Evolutionary conservation across 2,113 vertebrate species (phyloP).

Genomic region (Harpagus bidentatus): DNA sequence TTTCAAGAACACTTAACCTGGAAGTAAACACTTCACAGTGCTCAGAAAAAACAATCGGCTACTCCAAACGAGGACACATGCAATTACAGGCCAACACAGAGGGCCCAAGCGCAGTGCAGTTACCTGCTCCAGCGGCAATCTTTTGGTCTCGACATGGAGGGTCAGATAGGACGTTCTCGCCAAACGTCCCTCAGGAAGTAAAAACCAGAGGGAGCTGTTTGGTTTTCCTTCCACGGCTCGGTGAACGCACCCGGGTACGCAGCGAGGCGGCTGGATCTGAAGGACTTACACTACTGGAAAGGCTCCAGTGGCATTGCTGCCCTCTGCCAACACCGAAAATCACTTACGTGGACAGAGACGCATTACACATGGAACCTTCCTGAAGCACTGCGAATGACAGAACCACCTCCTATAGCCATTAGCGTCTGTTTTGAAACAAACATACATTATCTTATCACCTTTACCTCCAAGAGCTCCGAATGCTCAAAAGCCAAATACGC

Average conservation of each 20-base stretch:
- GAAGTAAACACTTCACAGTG: neutral
- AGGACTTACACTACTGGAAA: neutral
- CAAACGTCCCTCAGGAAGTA: fast-evolving
- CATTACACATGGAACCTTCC: neutral
- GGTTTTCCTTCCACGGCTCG: neutral
- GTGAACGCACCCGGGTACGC: fast-evolving
- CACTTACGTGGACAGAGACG: neutral
- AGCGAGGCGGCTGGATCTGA: neutral
- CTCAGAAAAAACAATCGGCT: neutral
- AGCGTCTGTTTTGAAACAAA: neutral
- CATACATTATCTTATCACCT: neutral
- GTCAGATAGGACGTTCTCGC: neutral
- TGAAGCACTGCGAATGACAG: neutral
- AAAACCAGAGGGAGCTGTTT: neutral
- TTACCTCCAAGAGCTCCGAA: neutral
- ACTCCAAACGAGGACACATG: neutral
- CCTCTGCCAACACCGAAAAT: neutral
- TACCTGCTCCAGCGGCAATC: neutral
- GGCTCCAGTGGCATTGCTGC: neutral
- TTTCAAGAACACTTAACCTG: slow-evolving; percentile 2
- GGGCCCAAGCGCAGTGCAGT: neutral
- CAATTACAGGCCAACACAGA: neutral
- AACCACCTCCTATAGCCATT: neutral
- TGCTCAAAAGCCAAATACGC: neutral
- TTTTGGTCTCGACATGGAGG: neutral